Evolutionary conservation across 1,140 invertebrate species (phyloP), one percentile per base, ranked within the genome.

Genomic region (Bombus waltoni): DNA sequence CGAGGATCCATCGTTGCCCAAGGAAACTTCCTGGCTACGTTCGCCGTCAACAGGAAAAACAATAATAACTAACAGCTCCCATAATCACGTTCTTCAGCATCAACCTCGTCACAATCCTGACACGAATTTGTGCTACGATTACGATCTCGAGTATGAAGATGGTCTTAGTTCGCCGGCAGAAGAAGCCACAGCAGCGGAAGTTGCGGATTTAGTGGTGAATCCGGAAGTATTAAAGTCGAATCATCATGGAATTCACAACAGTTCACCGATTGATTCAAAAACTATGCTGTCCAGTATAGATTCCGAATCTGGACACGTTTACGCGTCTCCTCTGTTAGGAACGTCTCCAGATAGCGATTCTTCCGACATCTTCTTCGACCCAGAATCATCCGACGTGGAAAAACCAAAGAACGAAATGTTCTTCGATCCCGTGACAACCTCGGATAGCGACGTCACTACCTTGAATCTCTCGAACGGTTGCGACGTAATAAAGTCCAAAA

Each of bases 111-210:
- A 95, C 81, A 94, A 94, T 75, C 82, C 92, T 6, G 92, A 94
- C 25, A 87, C 95, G 68, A 96, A 97, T 85, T 95, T 96, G 4
- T 96, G 96, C 86, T 95, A 95, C 68, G 96, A 96, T 79, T 95
- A 96, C 71, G 96, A 96, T 83, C 94, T 96, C 70, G 97, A 96
- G 42, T 96, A 96, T 85, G 96, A 91, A 1, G 86, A 92, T 18
- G 85, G 96, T 66, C 96, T 97, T 0, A 96, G 96, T 32, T 97
- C 97, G 89, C 97, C 97, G 0, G 96, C 96, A 8, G 97, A 97
- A 83, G 97, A 97, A 91, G 95, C 95, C 35, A 87, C 92, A 0
- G 86, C 90, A 10, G 95, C 95, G 57, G 94, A 93, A 44, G 59
- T 92, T 22, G 90, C 91, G 0, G 87, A 87, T 13, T 65, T 92